Evolutionary conservation across 2,113 vertebrate genomes (phyloP).

Genomic region (Hyaena hyaena): DNA sequence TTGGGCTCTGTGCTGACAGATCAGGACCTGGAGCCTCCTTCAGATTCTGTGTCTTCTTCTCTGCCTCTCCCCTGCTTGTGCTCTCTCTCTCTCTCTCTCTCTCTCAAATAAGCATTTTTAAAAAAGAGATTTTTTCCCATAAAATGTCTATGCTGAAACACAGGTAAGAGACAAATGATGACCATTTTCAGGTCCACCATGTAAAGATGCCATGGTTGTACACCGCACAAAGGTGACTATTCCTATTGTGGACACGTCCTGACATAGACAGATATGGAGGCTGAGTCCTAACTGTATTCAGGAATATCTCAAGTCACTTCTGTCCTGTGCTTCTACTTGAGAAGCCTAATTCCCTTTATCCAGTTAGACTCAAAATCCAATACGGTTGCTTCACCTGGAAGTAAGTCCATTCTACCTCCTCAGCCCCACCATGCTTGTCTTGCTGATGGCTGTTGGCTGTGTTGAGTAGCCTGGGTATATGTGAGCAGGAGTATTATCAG

Average conservation of each 20-base stretch:
- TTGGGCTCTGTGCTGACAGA: no score
- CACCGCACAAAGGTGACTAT: neutral
- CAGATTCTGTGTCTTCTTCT: no score
- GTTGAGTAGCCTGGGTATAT: no score
- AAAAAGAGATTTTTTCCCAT: neutral
- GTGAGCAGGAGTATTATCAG: neutral
- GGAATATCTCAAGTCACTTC: neutral
- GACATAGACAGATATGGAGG: neutral
- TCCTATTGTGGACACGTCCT: neutral
- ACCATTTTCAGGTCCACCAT: neutral
- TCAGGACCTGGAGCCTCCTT: no score
- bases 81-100: no score
- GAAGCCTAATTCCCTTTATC: neutral
- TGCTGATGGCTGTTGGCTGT: neutral
- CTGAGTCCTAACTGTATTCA: neutral
- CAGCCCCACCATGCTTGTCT: accelerated
- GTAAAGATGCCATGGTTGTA: neutral
- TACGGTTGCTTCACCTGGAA: neutral
- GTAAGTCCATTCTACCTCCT: neutral
- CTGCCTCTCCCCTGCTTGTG: no score
- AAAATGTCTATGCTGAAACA: neutral
- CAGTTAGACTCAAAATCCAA: neutral
- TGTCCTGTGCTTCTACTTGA: neutral
- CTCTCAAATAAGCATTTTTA: neutral
- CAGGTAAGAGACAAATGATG: neutral